Conservation (phyloP, 2,113 vertebrate genomes). For the Melanerpes formicivorus region DNA sequence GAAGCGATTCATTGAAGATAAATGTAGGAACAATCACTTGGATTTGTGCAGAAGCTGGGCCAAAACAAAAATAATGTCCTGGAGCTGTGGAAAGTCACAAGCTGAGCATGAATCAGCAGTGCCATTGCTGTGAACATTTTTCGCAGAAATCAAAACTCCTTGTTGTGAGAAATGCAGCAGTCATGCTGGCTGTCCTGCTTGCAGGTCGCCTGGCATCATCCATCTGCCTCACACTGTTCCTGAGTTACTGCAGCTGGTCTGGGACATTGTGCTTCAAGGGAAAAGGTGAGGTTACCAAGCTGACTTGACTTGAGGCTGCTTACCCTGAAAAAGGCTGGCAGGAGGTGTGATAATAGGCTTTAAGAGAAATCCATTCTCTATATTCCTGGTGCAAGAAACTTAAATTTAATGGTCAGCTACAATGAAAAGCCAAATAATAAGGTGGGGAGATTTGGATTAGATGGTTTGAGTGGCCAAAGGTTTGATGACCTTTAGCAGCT, state of each 20-base stretch:
- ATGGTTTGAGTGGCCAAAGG: neutral
- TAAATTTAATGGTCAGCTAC: neutral
- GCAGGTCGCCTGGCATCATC: neutral
- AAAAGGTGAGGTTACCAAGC: neutral
- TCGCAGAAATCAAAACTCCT: neutral
- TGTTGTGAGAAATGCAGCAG: neutral
- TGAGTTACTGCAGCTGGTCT: neutral
- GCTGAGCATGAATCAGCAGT: conserved; percentile 42
- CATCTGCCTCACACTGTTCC: neutral
- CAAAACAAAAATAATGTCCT: neutral
- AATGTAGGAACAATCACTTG: conserved; percentile 15
- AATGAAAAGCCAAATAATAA: neutral
- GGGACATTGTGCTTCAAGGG: neutral
- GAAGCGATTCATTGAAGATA: conserved; percentile 7
- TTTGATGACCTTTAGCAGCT: neutral
- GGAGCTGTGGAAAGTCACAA: neutral
- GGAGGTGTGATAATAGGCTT: neutral
- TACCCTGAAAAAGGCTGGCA: neutral
- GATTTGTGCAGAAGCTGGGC: conserved; percentile 4
- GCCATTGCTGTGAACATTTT: neutral
- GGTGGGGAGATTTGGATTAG: neutral
- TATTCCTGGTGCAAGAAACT: neutral
- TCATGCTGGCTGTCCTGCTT: neutral
- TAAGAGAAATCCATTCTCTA: neutral
- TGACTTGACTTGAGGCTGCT: neutral